phyloP scores from a whole-genome alignment of 2,797 vertebrate species.

The Coendou prehensilis region DNA sequence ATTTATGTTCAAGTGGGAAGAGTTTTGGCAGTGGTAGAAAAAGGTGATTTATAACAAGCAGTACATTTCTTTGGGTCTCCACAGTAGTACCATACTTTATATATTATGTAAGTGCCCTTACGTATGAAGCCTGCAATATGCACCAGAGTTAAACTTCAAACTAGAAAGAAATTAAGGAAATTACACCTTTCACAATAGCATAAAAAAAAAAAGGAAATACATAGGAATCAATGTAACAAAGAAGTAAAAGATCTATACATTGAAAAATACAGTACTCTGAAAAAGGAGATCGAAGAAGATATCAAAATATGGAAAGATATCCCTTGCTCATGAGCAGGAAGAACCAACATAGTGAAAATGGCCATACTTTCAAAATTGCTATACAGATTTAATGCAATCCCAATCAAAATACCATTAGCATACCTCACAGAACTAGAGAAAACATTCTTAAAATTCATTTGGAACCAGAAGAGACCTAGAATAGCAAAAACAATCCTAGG shows the following conservation, averaged over 20 bases:
- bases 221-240: neutral
- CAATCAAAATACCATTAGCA: neutral
- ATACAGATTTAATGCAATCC: neutral
- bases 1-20: neutral
- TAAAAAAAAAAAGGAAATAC: neutral
- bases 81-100: neutral
- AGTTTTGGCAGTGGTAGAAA: slow-evolving; percentile 1
- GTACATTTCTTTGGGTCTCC: neutral
- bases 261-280: neutral
- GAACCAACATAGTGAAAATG: neutral
- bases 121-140: slow-evolving; percentile 24
- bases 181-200: neutral
- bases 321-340: neutral
- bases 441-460: neutral
- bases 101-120: neutral
- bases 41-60: slow-evolving; percentile 1
- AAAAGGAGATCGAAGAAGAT: neutral
- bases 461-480: neutral
- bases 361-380: neutral
- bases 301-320: neutral
- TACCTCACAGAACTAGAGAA: neutral
- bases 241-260: neutral
- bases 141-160: slow-evolving; percentile 38
- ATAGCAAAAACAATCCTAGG: neutral
- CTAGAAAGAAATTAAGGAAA: neutral